Evolutionary conservation across 1,140 invertebrate genomes (phyloP).

Genomic region (Colletes gigas): DNA sequence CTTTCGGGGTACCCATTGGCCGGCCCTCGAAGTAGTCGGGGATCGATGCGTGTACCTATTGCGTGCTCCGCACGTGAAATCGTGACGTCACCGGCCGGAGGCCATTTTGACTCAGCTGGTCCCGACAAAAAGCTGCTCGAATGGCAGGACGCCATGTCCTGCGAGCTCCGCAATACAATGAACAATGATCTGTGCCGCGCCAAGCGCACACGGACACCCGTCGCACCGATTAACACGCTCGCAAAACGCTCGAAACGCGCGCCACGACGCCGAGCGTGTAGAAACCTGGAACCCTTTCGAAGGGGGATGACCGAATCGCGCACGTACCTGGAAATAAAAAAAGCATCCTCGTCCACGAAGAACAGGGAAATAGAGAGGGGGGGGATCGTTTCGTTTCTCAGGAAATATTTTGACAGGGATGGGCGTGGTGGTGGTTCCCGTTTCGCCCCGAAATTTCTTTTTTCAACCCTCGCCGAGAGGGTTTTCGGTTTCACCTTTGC

Average conservation of each 20-base stretch:
- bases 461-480: neutral
- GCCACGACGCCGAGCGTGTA: conserved; percentile 25
- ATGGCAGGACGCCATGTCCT: conserved; percentile 77
- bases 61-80: conserved; percentile 57
- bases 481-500: conserved; percentile 50
- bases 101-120: conserved; percentile 81
- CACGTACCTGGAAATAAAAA: neutral
- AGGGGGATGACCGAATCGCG: neutral
- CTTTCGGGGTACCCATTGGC: conserved; percentile 26
- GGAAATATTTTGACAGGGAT: conserved; percentile 79
- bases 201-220: conserved; percentile 34
- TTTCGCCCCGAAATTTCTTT: conserved; percentile 9
- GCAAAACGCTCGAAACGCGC: neutral
- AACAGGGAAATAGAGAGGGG: conserved; percentile 23
- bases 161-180: conserved; percentile 66
- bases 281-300: conserved; percentile 65
- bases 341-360: conserved; percentile 12
- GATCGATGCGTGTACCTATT: conserved; percentile 42
- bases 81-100: conserved; percentile 74
- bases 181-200: conserved; percentile 66
- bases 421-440: conserved; percentile 65
- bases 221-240: conserved; percentile 34
- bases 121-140: conserved; percentile 73
- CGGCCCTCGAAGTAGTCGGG: neutral
- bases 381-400: conserved; percentile 45